Conservation (phyloP, 1,140 invertebrate genomes). For the Heliconius eleuchia region DNA sequence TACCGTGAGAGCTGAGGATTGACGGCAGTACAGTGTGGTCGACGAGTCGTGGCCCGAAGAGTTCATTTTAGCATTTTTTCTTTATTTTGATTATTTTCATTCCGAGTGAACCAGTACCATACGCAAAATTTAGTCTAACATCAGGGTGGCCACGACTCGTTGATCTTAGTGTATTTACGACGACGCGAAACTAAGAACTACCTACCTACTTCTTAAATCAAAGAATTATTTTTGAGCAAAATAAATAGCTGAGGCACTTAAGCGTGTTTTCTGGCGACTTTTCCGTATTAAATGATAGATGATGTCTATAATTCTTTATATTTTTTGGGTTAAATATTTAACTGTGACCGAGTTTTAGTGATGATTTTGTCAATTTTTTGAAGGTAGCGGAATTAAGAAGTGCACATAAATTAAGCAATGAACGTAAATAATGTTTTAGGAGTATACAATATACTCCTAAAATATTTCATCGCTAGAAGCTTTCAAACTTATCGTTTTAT, state of each 20-base stretch:
- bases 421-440: too few relatives aligned
- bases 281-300: background rate
- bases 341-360: background rate
- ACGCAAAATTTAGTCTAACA: too few relatives aligned
- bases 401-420: too few relatives aligned
- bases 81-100: too few relatives aligned
- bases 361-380: background rate
- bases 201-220: background rate
- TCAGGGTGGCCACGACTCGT: too few relatives aligned
- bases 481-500: background rate
- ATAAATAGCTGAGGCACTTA: background rate
- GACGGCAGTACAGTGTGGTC: background rate
- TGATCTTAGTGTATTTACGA: background rate
- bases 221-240: background rate
- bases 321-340: background rate
- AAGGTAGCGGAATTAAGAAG: background rate
- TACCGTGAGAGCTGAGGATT: background rate
- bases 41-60: too few relatives aligned
- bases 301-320: background rate
- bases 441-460: too few relatives aligned
- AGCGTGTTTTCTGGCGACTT: background rate
- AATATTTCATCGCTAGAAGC: constrained; percentile 4
- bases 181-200: background rate
- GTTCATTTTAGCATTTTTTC: too few relatives aligned
- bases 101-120: too few relatives aligned